Evolutionary conservation across 2,888 invertebrate species (phyloP), one percentile per base, ranked within the genome.

Genomic region (Cistogaster globosa): DNA sequence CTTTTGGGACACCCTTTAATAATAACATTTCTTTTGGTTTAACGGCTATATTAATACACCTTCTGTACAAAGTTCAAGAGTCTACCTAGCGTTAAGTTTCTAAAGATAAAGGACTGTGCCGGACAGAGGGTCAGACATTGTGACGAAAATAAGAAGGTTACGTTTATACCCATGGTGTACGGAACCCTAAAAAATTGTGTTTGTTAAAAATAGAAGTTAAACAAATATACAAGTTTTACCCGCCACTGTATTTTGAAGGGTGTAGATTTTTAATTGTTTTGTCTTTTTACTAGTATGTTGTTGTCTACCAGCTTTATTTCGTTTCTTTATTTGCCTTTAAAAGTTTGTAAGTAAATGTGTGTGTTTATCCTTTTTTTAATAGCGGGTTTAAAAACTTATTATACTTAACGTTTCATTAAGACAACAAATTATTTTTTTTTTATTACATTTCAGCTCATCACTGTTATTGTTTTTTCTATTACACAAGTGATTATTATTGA

Each of bases 341-440:
- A 18, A 18, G 51, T 53, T 26, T 62, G 60, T 62, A 53, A 11
- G n/a, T 38, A 69, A n/a, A 42, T 48, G n/a, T 48, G 11, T 71
- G 18, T 48, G 36, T 36, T 18, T 9, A 26, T 48, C 18, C 32
- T 32, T 32, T 1, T 3, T 51, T 58, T 58, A 18, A 48, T 58
- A 11, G 48, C 63, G 72, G 72, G 72, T 81, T 68, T 57, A 53
- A 81, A 74, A n/a, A 32, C 7, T 62, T 76, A 72, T 63, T 51
- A 62, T 60, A 67, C 77, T 68, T 77, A 74, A 81, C 53, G 51
- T 84, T 75, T 81, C 81, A 84, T 81, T 84, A 77, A 68, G 62
- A 62, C 80, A 36, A 77, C 67, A 84, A 84, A 81, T 84, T 84
- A 77, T 45, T 74, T 42, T 55, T n/a, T 81, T 38, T 26, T 60